Base-by-base conservation (phyloP, 1,140 invertebrate genomes). In the Acyrthosiphon pisum region DNA sequence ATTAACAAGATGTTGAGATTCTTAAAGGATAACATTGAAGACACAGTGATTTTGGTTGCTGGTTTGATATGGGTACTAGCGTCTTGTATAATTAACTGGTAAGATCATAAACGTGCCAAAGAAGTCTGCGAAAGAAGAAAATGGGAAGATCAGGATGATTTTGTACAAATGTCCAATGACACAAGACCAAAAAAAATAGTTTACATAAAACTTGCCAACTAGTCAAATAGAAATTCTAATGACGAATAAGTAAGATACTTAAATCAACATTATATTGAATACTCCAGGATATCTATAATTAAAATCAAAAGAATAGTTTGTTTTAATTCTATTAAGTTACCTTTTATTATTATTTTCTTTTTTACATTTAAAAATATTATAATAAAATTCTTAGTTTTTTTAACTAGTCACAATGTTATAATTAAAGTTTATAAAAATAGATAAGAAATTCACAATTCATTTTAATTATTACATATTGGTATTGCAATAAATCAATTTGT, bases 21-120 rank as follows among this genome's bases (percentile, higher is more conserved):
- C 95, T 95, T 98, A 56, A 96, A 97, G 94, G 98, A 98, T 95
- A 98, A 99, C 94, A 97, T 99, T 95, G 97, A 99, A 23, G 98
- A 98, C 83, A 97, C 98, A 6, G 98, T 99, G 37, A 97, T 99
- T 88, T 96, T 99, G 20, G 96, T 98, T 68, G 98, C 98, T 23
- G 97, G 98, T 35, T 95, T 99, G n/a, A 96, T 99, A 90, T 99
- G 98, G 98, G 97, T 99, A 94, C 98, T 98, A 0, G 97, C 97
- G 1, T 98, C 97, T 95, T 98, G 97, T 94, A 96, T 98, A 26
- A 97, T 98, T 76, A 97, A 96, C 94, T 98, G 97, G 94, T 96
- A 98, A 46, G 97, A 98, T 86, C 93, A 94, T 56, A 93, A 93
- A 81, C 91, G 93, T 46, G 56, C 50, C 76, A 91, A 91, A 87